phyloP scores from a whole-genome alignment of 2,113 vertebrate genomes.

The Chaetodon trifascialis region DNA sequence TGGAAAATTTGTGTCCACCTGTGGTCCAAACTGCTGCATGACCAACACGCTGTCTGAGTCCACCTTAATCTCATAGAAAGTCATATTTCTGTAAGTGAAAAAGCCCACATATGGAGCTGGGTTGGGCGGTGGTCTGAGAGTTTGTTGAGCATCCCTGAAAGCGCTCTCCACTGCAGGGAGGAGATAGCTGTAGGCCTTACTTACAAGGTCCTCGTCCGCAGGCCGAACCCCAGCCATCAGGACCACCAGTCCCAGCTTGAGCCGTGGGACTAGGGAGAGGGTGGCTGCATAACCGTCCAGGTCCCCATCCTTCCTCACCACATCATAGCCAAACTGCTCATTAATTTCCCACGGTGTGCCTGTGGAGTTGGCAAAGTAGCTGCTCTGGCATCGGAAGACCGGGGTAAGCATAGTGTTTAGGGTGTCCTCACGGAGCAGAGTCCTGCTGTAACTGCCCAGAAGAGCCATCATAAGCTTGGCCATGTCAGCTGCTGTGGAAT shows the following conservation, averaged over 20 bases:
- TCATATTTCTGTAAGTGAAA: slow-evolving; percentile 92
- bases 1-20: slow-evolving; percentile 87
- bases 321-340: slow-evolving; percentile 87
- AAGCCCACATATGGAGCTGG: slow-evolving; percentile 88
- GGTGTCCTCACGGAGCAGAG: slow-evolving; percentile 85
- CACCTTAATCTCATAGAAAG: slow-evolving; percentile 91
- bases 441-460: slow-evolving; percentile 81
- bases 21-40: slow-evolving; percentile 94
- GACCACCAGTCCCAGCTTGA: slow-evolving; percentile 89
- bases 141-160: slow-evolving; percentile 84
- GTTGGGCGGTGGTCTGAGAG: slow-evolving; percentile 84
- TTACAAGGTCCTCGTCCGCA: slow-evolving; percentile 83
- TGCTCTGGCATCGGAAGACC: slow-evolving; percentile 84
- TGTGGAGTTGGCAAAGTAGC: slow-evolving; percentile 91
- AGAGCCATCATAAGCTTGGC: slow-evolving; percentile 90
- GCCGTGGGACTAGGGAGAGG: slow-evolving; percentile 89
- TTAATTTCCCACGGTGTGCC: slow-evolving; percentile 95
- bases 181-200: slow-evolving; percentile 83
- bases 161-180: slow-evolving; percentile 90
- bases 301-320: slow-evolving; percentile 92
- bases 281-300: slow-evolving; percentile 91
- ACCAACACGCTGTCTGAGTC: slow-evolving; percentile 85
- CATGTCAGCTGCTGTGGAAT: slow-evolving; percentile 90
- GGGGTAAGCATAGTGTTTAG: slow-evolving; percentile 90
- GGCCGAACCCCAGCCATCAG: slow-evolving; percentile 91